Conservation (phyloP, 2,797 vertebrate species). For the Euphonia xanthogaster region DNA sequence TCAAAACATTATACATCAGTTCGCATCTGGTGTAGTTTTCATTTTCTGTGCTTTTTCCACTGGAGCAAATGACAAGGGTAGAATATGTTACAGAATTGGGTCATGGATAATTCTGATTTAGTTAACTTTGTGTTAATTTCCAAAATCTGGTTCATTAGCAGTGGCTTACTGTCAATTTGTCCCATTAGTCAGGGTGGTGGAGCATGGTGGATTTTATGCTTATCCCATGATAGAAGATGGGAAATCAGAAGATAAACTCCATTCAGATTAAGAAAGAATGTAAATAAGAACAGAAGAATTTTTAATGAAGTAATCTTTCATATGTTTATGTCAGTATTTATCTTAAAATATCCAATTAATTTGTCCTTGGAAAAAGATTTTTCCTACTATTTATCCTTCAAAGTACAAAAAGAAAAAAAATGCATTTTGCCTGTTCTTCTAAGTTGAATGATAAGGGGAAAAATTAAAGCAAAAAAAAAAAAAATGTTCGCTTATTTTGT, state of each 20-base stretch:
- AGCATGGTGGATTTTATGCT: not conserved
- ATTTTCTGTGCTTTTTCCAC: not conserved
- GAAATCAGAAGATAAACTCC: not conserved
- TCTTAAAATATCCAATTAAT: not conserved
- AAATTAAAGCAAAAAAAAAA: conserved; percentile 37
- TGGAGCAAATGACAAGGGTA: not conserved
- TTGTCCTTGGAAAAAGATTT: not conserved
- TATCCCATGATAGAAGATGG: not conserved
- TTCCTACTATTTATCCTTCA: not conserved
- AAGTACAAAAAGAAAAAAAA: not conserved
- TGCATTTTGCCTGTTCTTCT: conserved; percentile 11
- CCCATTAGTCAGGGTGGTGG: not conserved
- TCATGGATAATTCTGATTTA: not conserved
- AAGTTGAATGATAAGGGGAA: not conserved
- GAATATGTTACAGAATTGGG: not conserved
- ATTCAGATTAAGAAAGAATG: not conserved
- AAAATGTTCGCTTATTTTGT: not conserved
- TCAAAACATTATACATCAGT: not conserved
- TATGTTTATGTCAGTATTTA: not conserved
- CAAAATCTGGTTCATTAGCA: not conserved
- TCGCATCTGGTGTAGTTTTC: not conserved
- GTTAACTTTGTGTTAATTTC: not conserved
- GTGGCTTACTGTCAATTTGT: not conserved
- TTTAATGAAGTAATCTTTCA: not conserved
- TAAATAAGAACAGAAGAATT: not conserved